These are phyloP conservation scores for Tineola bisselliella DNA, from an alignment of 2,888 invertebrate genomes.

Conservation along the genomic window DNA sequence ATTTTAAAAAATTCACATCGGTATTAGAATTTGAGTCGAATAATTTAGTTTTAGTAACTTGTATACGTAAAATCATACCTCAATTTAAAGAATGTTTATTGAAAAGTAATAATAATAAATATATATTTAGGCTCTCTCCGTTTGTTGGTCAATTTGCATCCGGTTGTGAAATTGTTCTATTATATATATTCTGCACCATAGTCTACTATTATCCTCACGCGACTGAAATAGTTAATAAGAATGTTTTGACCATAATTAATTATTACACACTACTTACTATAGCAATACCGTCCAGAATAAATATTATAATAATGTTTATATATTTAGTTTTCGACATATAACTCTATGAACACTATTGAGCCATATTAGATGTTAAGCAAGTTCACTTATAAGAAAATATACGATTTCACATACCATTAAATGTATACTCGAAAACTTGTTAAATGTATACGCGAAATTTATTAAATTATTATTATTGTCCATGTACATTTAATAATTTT, in stretches of 20 bases:
- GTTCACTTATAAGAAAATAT: slow-evolving; percentile 44
- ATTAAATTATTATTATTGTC: slow-evolving; percentile 18
- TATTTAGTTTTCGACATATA: slow-evolving; percentile 36
- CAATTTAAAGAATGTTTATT: slow-evolving; percentile 20
- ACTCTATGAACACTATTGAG: slow-evolving; percentile 27
- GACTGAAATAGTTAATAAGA: slow-evolving; percentile 8
- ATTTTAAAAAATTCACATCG: no score
- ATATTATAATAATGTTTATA: slow-evolving; percentile 22
- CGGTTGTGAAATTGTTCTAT: slow-evolving; percentile 38
- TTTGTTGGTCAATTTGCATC: slow-evolving; percentile 33
- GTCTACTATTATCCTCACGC: neutral
- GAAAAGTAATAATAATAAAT: slow-evolving; percentile 16
- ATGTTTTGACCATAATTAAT: slow-evolving; percentile 15
- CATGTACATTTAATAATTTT: slow-evolving; percentile 24
- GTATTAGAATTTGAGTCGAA: neutral
- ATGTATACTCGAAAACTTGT: slow-evolving; percentile 24
- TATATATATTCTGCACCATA: slow-evolving; percentile 22
- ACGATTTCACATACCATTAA: slow-evolving; percentile 33
- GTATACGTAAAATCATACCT: slow-evolving; percentile 66
- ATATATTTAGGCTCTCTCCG: slow-evolving; percentile 3
- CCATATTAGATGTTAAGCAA: slow-evolving; percentile 50
- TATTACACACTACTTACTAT: slow-evolving; percentile 26
- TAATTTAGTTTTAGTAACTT: slow-evolving; percentile 40
- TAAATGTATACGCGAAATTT: slow-evolving; percentile 44
- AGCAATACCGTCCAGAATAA: slow-evolving; percentile 61